Conservation (phyloP, 2,797 vertebrate genomes). For the Leucoraja ocellata region DNA sequence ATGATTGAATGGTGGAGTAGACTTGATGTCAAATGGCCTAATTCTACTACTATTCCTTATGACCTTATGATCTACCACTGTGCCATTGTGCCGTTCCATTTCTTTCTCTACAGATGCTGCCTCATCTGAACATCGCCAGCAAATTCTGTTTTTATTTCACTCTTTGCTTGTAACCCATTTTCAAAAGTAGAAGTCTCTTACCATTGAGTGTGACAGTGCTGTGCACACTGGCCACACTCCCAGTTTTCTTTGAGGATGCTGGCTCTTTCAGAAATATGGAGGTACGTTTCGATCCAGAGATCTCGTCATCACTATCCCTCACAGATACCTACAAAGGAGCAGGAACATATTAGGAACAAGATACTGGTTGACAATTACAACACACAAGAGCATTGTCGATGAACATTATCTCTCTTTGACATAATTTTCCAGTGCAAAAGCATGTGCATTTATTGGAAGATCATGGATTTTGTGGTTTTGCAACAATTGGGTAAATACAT, state of each 20-base stretch:
- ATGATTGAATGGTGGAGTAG: too few species aligned
- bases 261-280: constrained; percentile 59
- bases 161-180: background rate
- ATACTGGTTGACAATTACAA: background rate
- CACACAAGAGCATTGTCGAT: background rate
- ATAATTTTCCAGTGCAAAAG: background rate
- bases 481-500: background rate
- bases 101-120: too few species aligned
- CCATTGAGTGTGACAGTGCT: constrained; percentile 63
- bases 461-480: background rate
- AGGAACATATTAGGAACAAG: background rate
- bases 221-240: constrained; percentile 66
- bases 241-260: constrained; percentile 58
- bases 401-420: background rate
- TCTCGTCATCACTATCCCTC: constrained; percentile 49
- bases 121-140: too few species aligned
- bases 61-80: too few species aligned
- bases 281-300: constrained; percentile 56
- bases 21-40: too few species aligned
- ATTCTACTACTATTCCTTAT: too few species aligned
- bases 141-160: background rate
- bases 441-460: background rate
- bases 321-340: constrained; percentile 50
- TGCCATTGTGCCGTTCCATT: too few species aligned
- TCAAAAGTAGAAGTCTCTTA: background rate